A percentile compares a stretch with the other conserved stretches of the same genome.
phyloP scores from a whole-genome alignment of 1,140 invertebrate species.

The Drosophila triauraria region DNA sequence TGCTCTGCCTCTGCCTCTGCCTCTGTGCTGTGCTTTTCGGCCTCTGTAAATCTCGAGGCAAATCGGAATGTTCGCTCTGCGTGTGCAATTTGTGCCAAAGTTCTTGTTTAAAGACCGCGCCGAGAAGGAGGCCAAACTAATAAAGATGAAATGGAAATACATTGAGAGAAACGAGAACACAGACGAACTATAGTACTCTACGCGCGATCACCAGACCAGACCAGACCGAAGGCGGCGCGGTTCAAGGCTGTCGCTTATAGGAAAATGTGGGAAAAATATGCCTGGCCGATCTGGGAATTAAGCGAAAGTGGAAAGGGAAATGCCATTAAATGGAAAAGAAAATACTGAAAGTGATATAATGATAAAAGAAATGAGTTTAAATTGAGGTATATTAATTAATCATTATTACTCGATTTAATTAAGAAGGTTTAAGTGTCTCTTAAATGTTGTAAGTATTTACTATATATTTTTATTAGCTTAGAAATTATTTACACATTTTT shows the following conservation, averaged over 20 bases:
- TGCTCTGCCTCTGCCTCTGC: slow-evolving; percentile 11
- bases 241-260: slow-evolving; percentile 36
- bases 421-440: neutral
- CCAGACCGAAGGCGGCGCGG: slow-evolving; percentile 21
- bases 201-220: slow-evolving; percentile 11
- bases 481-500: no score
- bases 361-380: neutral
- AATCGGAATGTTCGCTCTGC: slow-evolving; percentile 39
- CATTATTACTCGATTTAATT: no score
- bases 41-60: slow-evolving; percentile 51
- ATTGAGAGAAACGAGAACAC: slow-evolving; percentile 49
- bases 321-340: neutral
- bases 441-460: no score
- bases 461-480: no score
- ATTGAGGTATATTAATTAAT: neutral
- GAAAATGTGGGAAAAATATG: slow-evolving; percentile 37
- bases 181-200: slow-evolving; percentile 29
- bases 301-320: neutral
- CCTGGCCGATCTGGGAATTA: neutral
- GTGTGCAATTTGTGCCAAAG: slow-evolving; percentile 59
- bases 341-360: neutral
- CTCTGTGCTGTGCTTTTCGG: neutral
- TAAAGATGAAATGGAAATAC: slow-evolving; percentile 63
- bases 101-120: slow-evolving; percentile 56
- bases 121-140: slow-evolving; percentile 58